Evolutionary conservation across 2,888 invertebrate genomes (phyloP).

Genomic region (Onchidella celtica): DNA sequence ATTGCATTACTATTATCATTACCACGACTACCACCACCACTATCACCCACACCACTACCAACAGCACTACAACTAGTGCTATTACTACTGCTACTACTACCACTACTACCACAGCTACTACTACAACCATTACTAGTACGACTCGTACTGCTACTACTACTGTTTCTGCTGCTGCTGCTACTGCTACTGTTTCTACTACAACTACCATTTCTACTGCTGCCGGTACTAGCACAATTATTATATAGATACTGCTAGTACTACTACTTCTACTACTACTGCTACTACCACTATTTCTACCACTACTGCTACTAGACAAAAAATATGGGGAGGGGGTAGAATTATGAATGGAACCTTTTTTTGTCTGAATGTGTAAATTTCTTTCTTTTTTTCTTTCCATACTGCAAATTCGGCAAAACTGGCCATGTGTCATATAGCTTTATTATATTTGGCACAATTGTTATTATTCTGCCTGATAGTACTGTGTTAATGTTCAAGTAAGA

Average conservation of each 20-base stretch:
- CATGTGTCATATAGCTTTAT: no score
- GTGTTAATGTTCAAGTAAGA: no score
- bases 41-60: no score
- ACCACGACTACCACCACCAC: no score
- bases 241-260: slow-evolving; percentile 33
- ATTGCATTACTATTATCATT: no score
- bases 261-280: slow-evolving; percentile 35
- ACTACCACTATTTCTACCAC: slow-evolving; percentile 38
- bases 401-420: no score
- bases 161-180: slow-evolving; percentile 37
- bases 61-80: neutral
- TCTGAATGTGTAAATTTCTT: no score
- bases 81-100: slow-evolving; percentile 28
- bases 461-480: no score
- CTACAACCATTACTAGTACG: slow-evolving; percentile 44
- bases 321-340: no score
- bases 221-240: slow-evolving; percentile 34
- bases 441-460: no score
- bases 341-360: no score
- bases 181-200: slow-evolving; percentile 40
- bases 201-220: slow-evolving; percentile 30
- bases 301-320: slow-evolving; percentile 40
- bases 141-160: slow-evolving; percentile 45
- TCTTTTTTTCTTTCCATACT: no score
- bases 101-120: slow-evolving; percentile 44